These are phyloP conservation scores for Apodemus sylvaticus DNA, from an alignment of 2,113 vertebrate genomes.

Conservation along the genomic window DNA sequence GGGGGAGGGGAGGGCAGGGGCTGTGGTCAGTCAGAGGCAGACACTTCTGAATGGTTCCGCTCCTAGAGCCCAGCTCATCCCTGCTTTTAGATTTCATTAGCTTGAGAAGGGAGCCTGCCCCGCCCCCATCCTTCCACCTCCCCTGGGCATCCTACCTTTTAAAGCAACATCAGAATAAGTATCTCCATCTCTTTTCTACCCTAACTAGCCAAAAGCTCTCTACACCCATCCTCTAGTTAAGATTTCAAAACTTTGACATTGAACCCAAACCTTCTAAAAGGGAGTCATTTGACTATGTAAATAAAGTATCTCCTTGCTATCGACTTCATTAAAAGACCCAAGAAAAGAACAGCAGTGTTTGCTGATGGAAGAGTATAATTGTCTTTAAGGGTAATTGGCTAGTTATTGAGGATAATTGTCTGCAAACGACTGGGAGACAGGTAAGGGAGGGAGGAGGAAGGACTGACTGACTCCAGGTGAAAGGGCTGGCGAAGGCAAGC, in stretches of 20 bases:
- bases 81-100: constrained; percentile 62
- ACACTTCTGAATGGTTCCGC: constrained; percentile 27
- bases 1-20: not conserved
- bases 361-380: constrained; percentile 57
- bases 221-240: not conserved
- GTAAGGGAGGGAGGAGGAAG: constrained; percentile 2
- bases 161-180: not conserved
- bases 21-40: constrained; percentile 43
- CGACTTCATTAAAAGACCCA: constrained; percentile 63
- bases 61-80: not conserved
- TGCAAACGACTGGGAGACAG: constrained; percentile 51
- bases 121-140: not conserved
- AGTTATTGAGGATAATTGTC: constrained; percentile 69
- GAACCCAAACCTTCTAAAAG: constrained; percentile 37
- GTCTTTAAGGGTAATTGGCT: constrained; percentile 73
- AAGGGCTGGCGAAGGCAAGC: not conserved
- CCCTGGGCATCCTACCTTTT: constrained; percentile 25
- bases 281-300: constrained; percentile 58
- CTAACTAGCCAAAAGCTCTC: not conserved
- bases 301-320: constrained; percentile 65
- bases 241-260: constrained; percentile 31
- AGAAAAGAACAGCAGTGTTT: constrained; percentile 74
- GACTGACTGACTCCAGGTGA: not conserved
- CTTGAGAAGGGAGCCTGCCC: not conserved
- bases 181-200: not conserved